Evolutionary conservation across 1,140 invertebrate genomes (phyloP).

Genomic region (Doryteuthis pealeii): DNA sequence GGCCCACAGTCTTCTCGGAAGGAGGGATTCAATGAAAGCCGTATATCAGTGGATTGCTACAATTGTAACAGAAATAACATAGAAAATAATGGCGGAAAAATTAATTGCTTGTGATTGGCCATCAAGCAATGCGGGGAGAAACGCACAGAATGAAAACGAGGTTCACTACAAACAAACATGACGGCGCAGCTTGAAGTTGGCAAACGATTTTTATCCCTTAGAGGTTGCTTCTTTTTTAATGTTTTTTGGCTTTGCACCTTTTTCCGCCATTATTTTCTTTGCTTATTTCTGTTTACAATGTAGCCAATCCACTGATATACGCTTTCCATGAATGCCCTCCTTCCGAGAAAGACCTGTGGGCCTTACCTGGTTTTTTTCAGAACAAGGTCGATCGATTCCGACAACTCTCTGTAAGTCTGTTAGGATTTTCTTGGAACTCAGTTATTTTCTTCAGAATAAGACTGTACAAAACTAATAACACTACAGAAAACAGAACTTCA

Average conservation of each 20-base stretch:
- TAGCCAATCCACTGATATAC: slow-evolving; percentile 45
- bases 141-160: slow-evolving; percentile 45
- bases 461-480: too few relatives aligned
- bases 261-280: slow-evolving; percentile 35
- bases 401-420: too few relatives aligned
- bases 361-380: neutral
- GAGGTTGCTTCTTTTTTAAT: slow-evolving; percentile 14
- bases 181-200: slow-evolving; percentile 40
- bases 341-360: slow-evolving; percentile 37
- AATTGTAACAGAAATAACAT: slow-evolving; percentile 45
- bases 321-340: slow-evolving; percentile 41
- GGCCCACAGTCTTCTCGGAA: slow-evolving; percentile 36
- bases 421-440: too few relatives aligned
- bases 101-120: slow-evolving; percentile 28
- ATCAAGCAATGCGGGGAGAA: slow-evolving; percentile 37
- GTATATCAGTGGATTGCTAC: slow-evolving; percentile 44
- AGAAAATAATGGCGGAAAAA: slow-evolving; percentile 33
- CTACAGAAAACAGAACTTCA: too few relatives aligned
- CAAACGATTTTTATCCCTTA: slow-evolving; percentile 27
- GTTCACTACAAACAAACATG: slow-evolving; percentile 43
- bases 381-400: too few relatives aligned
- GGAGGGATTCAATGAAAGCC: slow-evolving; percentile 42
- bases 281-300: slow-evolving; percentile 45
- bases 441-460: too few relatives aligned
- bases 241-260: neutral